Base-by-base conservation (phyloP, 2,888 invertebrate species). In the Elysia crispata region DNA sequence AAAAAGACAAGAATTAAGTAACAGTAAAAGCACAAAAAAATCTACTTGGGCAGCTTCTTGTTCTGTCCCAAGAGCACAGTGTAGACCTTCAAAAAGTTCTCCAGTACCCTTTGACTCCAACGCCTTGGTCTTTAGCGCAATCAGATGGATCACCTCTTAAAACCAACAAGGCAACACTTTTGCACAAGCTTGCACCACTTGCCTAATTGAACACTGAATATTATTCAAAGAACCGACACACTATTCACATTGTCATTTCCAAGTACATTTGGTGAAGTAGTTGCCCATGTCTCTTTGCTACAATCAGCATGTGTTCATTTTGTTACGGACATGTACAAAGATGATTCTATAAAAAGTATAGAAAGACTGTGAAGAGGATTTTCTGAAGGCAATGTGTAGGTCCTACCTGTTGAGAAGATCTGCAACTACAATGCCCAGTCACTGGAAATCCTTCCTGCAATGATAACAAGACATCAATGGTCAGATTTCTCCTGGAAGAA, bases 81-180 rank as follows among this genome's bases (percentile, higher is more conserved):
- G n/a, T 70, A 5, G 70, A 70, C n/a, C 70, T 41, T 41, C 41
- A 70, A 41, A 70, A 70, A 28, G 33, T 70, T 1, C 13, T 41
- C 3, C 18, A 31, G 5, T 66, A 66, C 18, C 66, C 30, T 28
- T 28, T 66, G 18, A 28, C n/a, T n/a, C n/a, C n/a, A n/a, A n/a
- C 23, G n/a, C 1, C 66, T 25, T 20, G 25, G 5, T n/a, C 66
- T 25, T 6, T 66, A 18, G 66, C 66, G 5, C 6, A 11, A 23
- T 28, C 66, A 28, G 66, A 66, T 66, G 66, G 66, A 1, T 70
- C 25, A 18, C 33, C 33, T 41, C 31, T 70, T 3, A 67, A 67
- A 15, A 67, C 67, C 6, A 67, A 67, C 25, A 67, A 30, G 67
- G 25, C 67, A 67, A 67, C 30, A 6, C n/a, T 70, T 6, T 8